These are phyloP conservation scores for Streblospio benedicti DNA, from an alignment of 1,140 invertebrate genomes.

Conservation along the genomic window DNA sequence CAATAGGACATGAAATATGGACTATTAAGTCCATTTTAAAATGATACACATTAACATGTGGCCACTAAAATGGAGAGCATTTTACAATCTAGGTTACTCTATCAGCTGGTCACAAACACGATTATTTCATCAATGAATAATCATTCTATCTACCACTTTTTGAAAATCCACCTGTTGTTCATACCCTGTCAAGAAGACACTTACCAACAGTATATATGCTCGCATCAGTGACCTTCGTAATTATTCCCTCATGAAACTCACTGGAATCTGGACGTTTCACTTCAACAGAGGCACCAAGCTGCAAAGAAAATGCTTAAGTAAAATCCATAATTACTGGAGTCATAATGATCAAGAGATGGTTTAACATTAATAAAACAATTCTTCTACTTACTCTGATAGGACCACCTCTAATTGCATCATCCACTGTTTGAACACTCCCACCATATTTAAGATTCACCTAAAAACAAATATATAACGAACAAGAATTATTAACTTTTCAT, in stretches of 20 bases:
- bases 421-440: no score
- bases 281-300: conserved; percentile 59
- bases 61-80: not conserved
- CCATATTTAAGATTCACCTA: no score
- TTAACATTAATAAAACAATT: no score
- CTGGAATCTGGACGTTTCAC: conserved; percentile 81
- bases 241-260: conserved; percentile 77
- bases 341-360: no score
- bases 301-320: no score
- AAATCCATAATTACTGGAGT: no score
- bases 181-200: conserved; percentile 34
- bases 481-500: no score
- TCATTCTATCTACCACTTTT: not conserved
- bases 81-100: not conserved
- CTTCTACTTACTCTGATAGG: no score
- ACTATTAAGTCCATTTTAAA: conserved; percentile 5
- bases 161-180: not conserved
- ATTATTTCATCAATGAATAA: not conserved
- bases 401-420: no score
- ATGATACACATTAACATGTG: conserved; percentile 8
- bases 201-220: conserved; percentile 94
- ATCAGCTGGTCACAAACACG: not conserved
- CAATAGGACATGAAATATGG: not conserved
- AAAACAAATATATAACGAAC: no score
- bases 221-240: conserved; percentile 90